These are phyloP conservation scores for Deroplatys truncata DNA, from an alignment of 2,888 invertebrate species.

Conservation along the genomic window DNA sequence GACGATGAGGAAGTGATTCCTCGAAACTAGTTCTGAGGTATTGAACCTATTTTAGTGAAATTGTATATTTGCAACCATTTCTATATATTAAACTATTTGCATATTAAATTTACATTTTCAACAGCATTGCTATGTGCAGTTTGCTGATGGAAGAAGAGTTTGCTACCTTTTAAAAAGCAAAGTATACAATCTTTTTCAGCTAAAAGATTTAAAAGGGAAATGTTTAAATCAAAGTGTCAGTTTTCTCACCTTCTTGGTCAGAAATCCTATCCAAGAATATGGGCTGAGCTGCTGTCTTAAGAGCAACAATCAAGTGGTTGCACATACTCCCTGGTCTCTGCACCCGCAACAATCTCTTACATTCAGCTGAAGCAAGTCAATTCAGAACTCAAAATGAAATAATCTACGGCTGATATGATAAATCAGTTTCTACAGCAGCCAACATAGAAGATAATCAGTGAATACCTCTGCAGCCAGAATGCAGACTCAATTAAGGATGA, in stretches of 20 bases:
- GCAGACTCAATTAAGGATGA: not conserved
- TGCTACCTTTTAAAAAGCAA: not conserved
- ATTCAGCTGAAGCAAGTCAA: slow-evolving; percentile 38
- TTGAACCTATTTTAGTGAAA: no score
- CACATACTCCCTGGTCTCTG: slow-evolving; percentile 31
- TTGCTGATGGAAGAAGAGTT: not conserved
- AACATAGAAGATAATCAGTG: not conserved
- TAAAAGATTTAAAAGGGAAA: not conserved
- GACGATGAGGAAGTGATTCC: no score
- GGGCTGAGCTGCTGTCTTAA: slow-evolving; percentile 31
- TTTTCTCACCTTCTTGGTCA: slow-evolving; percentile 27
- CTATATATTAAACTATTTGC: not conserved
- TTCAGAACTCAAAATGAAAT: not conserved
- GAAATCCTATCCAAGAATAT: slow-evolving; percentile 28
- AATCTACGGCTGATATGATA: not conserved
- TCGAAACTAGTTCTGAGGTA: no score
- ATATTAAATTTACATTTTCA: not conserved
- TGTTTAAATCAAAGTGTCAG: not conserved
- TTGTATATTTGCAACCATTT: no score
- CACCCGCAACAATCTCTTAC: slow-evolving; percentile 38
- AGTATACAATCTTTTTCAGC: not conserved
- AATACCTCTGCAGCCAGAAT: not conserved
- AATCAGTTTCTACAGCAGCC: not conserved
- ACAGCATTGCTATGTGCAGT: not conserved
- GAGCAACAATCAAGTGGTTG: slow-evolving; percentile 37